Conservation (phyloP, 2,113 vertebrate species). For the Apaloderma vittatum region DNA sequence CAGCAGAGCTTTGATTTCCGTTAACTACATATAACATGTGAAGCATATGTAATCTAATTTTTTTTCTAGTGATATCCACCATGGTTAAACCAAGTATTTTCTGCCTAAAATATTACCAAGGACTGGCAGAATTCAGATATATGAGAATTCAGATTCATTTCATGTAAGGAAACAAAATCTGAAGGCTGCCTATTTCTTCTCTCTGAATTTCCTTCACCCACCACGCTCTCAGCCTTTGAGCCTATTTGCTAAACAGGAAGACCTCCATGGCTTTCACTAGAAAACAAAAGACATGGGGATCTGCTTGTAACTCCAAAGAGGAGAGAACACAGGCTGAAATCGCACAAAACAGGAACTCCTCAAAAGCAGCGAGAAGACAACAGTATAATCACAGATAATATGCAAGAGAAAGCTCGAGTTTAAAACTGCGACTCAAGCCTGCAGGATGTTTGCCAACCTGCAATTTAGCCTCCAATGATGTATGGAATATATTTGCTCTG, state of each 20-base stretch:
- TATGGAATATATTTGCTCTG: conserved; percentile 68
- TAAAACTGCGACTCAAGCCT: neutral
- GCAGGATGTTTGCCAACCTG: conserved; percentile 47
- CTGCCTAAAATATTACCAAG: neutral
- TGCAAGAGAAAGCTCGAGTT: neutral
- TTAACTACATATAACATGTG: neutral
- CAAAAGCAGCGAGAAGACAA: neutral
- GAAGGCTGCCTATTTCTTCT: neutral
- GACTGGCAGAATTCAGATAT: neutral
- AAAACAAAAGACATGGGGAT: neutral
- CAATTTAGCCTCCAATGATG: conserved; percentile 43
- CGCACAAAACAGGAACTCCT: neutral
- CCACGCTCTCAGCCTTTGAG: neutral
- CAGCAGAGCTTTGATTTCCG: neutral
- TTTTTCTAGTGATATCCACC: neutral
- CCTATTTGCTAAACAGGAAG: neutral
- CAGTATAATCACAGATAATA: neutral
- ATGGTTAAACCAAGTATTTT: neutral
- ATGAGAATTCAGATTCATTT: neutral
- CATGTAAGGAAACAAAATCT: neutral
- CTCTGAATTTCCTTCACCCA: neutral
- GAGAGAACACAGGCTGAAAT: neutral
- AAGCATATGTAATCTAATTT: neutral
- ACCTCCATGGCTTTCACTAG: neutral
- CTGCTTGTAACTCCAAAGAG: neutral